Percentiles rank a stretch among this genome's conserved stretches.
Evolutionary conservation across 2,888 invertebrate genomes (phyloP).

Genomic region (Nesidiocoris tenuis): DNA sequence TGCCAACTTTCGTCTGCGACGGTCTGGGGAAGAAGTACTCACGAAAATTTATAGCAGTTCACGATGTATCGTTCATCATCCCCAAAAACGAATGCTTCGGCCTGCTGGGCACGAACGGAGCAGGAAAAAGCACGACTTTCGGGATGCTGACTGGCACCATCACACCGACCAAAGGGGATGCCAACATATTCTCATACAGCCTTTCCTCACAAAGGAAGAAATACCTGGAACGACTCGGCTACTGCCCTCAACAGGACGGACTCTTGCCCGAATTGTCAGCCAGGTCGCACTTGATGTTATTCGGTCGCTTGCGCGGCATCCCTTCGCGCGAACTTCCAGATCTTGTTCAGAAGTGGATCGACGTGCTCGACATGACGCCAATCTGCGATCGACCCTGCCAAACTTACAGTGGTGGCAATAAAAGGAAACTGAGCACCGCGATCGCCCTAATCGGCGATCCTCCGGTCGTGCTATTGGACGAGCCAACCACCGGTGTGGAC

Average conservation of each 20-base stretch:
- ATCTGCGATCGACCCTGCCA: conserved; percentile 48
- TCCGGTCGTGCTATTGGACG: conserved; percentile 66
- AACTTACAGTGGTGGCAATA: conserved; percentile 70
- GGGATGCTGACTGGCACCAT: conserved; percentile 60
- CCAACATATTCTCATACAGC: conserved; percentile 51
- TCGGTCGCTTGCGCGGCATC: conserved; percentile 73
- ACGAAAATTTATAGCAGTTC: conserved; percentile 60
- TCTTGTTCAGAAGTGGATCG: conserved; percentile 50
- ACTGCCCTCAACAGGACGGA: conserved; percentile 88
- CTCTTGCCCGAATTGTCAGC: conserved; percentile 76
- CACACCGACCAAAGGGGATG: conserved; percentile 55
- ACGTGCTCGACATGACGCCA: conserved; percentile 46
- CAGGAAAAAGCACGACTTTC: conserved; percentile 61
- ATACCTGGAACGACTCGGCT: conserved; percentile 62
- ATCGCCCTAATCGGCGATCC: conserved; percentile 70
- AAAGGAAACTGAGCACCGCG: conserved; percentile 71
- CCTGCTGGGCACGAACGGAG: conserved; percentile 59
- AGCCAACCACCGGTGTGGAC: conserved; percentile 69
- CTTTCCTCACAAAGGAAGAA: not conserved
- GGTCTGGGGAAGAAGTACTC: conserved; percentile 28
- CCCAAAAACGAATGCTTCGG: conserved; percentile 58
- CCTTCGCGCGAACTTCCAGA: conserved; percentile 45
- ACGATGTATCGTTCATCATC: conserved; percentile 67
- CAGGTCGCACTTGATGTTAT: conserved; percentile 68
- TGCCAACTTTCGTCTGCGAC: conserved; percentile 12